phyloP scores from a whole-genome alignment of 2,888 invertebrate genomes.

The Luperina nickerlii region DNA sequence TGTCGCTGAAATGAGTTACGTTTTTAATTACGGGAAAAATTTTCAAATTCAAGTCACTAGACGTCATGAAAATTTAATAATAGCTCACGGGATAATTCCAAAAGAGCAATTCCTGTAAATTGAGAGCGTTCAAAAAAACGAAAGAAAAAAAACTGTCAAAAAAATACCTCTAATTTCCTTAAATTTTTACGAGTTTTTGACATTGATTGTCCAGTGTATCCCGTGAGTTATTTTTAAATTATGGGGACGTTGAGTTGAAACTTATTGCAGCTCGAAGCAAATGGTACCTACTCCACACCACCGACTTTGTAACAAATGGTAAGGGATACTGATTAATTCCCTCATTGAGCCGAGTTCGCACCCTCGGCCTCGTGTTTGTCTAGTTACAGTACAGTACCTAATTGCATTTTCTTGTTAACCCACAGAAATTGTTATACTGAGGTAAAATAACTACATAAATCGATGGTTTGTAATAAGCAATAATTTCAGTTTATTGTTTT shows the following conservation, averaged over 20 bases:
- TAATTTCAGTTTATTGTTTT: background rate
- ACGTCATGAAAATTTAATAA: background rate
- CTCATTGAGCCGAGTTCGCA: slow-evolving; percentile 72
- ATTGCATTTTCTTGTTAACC: slow-evolving; percentile 70
- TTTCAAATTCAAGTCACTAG: background rate
- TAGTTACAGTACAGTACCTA: slow-evolving; percentile 70
- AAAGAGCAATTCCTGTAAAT: background rate
- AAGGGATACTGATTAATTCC: slow-evolving; percentile 71
- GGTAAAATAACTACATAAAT: background rate
- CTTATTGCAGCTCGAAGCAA: background rate
- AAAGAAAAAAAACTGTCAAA: no score
- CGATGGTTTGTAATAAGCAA: background rate
- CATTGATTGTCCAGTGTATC: background rate
- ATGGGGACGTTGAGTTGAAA: background rate
- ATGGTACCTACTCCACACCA: background rate
- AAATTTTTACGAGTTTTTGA: background rate
- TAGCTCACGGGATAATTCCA: background rate
- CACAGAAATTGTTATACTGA: slow-evolving; percentile 8
- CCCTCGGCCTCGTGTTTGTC: slow-evolving; percentile 67
- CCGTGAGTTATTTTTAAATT: background rate
- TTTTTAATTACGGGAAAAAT: background rate
- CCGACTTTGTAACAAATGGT: slow-evolving; percentile 53
- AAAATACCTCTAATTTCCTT: background rate
- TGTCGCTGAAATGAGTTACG: background rate
- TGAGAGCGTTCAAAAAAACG: background rate